Base-by-base conservation (phyloP, 2,797 vertebrate species). In the Synaphobranchus kaupii region DNA sequence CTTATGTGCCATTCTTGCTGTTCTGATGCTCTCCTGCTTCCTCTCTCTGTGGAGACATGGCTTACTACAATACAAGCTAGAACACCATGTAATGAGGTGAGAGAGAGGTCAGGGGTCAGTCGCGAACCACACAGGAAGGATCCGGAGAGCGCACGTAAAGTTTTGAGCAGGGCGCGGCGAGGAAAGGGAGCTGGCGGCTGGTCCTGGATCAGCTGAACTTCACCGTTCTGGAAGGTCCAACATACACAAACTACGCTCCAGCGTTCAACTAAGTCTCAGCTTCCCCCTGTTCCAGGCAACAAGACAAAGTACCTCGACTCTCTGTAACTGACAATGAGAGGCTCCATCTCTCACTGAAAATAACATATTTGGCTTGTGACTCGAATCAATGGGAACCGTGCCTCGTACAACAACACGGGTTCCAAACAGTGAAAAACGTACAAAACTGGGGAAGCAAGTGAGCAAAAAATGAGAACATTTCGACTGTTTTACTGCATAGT, bases 211-310 rank as follows among this genome's bases (percentile, higher is more conserved):
- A 84, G 31, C 34, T 20, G 28, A 81, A 63, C 13, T 6, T 84
- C 56, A 25, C 34, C 31, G 25, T 47, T 60, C 58, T 63, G 54
- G 34, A 44, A 10, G 56, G 34, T 63, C 83, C 58, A 84, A 63
- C 78, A 50, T 48, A 81, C 47, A 81, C 78, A 81, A 81, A 81
- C 39, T 25, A 15, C 10, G 78, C 78, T 50, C 78, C 78, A 50
- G 44, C 78, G 25, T 10, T 81, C 47, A 50, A 39, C 39, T 22
- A 78, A 48, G 3, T 78, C 78, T 47, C 25, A 25, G 78, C 78
- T 81, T 81, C 47, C 78, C 78, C 50, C 22, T 81, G 28, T 50
- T n/a, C 78, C 78, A 81, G 78, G 50, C 44, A 50, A 50, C 44
- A 81, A 10, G 5, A 81, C 7, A 50, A 50, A 9, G 22, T 4